Evolutionary conservation across 92 coral and sea anemone species (phyloP), one percentile per base, ranked within the genome.

Genomic region (Phenganax subtilis): DNA sequence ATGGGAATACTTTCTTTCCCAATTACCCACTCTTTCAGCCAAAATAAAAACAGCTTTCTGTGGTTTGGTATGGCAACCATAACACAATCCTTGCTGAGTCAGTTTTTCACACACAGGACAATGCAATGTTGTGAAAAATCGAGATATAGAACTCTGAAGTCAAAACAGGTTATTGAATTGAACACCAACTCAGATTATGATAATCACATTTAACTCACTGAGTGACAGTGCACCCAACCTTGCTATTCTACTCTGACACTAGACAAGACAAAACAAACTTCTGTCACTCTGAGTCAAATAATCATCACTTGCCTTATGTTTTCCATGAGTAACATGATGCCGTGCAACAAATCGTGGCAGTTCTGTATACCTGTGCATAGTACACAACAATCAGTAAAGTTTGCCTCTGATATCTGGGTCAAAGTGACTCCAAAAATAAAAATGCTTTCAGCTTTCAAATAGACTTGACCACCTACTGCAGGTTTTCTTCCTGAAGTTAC

Each of bases 71-170:
- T 80, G 86, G 80, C 98, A 93, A 20, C 71, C 72, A 15, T 28
- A 57, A 57, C 98, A 94, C 70, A 94, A 74, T 52, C 91, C 93
- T 57, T 81, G 84, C 31, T 85, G 86, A 37, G 97, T 94, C 25
- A 91, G 78, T 29, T 92, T 89, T 70, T 94, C 93, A 56, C 98
- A 94, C 12, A 94, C 93, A 7, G 97, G 98, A 74, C 98, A 94
- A 67, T 87, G 88, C 77, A 91, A 88, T 57, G 97, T 88, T 11
- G 92, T 81, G 86, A 94, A 94, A 87, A 92, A 94, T 20, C 92
- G 98, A 14, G 98, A 89, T 44, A 94, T 94, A 44, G 97, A 92
- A 58, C 92, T 91, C 98, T 94, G 51, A 17, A 29, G 55, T 14
- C 57, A 15, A 82, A 53, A 75, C 3, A 84, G 15, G 15, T 15